Evolutionary conservation across 2,797 vertebrate genomes (phyloP).

Genomic region (Malurus leucopterus): DNA sequence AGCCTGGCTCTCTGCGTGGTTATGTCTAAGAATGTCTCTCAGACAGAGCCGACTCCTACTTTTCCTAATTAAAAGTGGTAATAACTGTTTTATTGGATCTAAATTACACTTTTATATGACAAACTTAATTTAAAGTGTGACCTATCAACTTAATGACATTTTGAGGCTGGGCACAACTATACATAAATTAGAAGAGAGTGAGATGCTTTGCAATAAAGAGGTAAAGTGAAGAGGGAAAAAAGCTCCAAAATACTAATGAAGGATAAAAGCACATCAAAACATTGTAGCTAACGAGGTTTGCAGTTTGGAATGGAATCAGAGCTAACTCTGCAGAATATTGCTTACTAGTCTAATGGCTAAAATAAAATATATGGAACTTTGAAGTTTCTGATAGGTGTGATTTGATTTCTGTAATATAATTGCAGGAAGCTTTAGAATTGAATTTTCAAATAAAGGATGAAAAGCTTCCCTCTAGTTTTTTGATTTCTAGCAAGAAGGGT

Average conservation of each 20-base stretch:
- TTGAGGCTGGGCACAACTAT: conserved; percentile 40
- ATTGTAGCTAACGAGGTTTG: not conserved
- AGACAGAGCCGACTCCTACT: conserved; percentile 24
- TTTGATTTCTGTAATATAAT: not conserved
- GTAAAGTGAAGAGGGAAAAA: conserved; percentile 1
- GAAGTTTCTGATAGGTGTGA: not conserved
- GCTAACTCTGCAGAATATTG: not conserved
- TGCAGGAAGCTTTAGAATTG: not conserved
- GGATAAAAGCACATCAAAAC: not conserved
- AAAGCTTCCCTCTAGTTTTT: not conserved
- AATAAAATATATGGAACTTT: not conserved
- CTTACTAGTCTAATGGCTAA: not conserved
- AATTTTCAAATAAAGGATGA: not conserved
- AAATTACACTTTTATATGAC: conserved; percentile 73
- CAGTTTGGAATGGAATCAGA: not conserved
- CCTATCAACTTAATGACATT: conserved; percentile 63
- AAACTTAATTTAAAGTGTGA: conserved; percentile 70
- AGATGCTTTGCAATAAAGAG: conserved; percentile 44
- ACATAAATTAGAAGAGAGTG: conserved; percentile 50
- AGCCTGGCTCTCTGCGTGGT: not conserved
- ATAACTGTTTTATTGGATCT: conserved; percentile 69
- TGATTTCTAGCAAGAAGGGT: not conserved
- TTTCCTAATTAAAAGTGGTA: conserved; percentile 72
- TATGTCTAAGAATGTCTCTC: conserved; percentile 35
- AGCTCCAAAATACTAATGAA: not conserved